Base-by-base conservation (phyloP, 1,140 invertebrate species). In the Papilio polyxenes region DNA sequence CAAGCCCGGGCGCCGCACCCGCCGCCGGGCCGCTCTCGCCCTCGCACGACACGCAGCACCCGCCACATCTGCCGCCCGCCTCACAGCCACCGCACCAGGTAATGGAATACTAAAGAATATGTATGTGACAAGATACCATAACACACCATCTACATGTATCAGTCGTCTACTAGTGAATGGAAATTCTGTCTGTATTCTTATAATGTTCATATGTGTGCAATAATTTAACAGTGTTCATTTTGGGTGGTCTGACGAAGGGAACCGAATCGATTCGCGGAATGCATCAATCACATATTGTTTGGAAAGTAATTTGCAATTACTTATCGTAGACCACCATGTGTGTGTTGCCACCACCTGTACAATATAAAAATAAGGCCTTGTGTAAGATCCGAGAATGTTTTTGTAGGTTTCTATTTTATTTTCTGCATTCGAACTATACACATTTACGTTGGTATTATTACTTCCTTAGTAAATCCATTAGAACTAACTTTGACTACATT, bases 1-100 rank as follows among this genome's bases (percentile, higher is more conserved):
- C 92, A 1, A 94, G 92, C 82, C 92, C 92, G 3, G 92, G 92
- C 37, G 84, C 90, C 31, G 87, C 84, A 13, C 90, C 87, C 83
- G 89, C 89, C 40, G 88, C 90, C 51, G 92, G 92, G 13, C 89
- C 90, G 15, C 85, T 93, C 72, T 94, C 92, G 49, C 92, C 92
- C 10, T 92, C 87, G n/a, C 92, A 94, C 76, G 92, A 93, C 82
- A 77, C 91, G 17, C 92, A 94, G 85, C 92, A 93, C 77, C 87
- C 90, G 82, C 90, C 92, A 40, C 92, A 93, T 84, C 83, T 92
- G 85, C 90, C 89, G 82, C 90, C 90, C 62, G 89, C 87, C 11
- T 82, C 87, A 10, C 92, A 92, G 78, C 92, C 92, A 59, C 91
- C 88, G 62, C 92, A 91, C 69, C 92, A 94, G 90, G 92, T 94